Evolutionary conservation across 2,113 vertebrate genomes (phyloP).

Genomic region (Rousettus leschenaultii): DNA sequence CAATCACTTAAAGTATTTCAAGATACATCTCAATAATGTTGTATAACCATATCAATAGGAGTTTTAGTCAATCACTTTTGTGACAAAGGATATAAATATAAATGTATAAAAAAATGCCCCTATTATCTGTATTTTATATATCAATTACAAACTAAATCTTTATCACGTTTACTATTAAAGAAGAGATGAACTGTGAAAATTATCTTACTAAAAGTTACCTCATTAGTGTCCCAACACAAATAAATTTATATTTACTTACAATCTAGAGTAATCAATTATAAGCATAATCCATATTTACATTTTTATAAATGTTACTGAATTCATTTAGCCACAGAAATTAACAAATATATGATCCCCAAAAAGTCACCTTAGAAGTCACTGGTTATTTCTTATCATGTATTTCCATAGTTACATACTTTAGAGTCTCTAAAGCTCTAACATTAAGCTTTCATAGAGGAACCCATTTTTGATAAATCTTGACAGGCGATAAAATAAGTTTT

Average conservation of each 20-base stretch:
- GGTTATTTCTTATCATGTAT: slow-evolving; percentile 17
- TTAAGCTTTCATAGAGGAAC: slow-evolving; percentile 10
- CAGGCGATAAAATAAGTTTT: slow-evolving; percentile 50
- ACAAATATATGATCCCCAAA: neutral
- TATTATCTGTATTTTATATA: slow-evolving; percentile 44
- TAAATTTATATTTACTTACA: neutral
- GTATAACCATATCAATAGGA: neutral
- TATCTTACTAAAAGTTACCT: neutral
- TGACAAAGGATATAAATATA: neutral
- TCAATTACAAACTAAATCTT: slow-evolving; percentile 40
- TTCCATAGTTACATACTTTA: neutral
- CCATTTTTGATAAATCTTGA: slow-evolving; percentile 57
- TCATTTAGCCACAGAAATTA: neutral
- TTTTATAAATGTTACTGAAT: neutral
- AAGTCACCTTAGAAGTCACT: neutral
- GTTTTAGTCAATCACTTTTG: neutral
- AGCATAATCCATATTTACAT: neutral
- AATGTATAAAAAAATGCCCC: neutral
- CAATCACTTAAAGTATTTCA: neutral
- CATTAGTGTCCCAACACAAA: neutral
- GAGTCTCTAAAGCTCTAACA: neutral
- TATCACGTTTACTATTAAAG: neutral
- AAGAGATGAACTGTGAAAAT: neutral
- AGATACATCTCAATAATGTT: neutral
- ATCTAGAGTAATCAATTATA: neutral